Conservation (phyloP, 2,113 vertebrate genomes). For the Thymallus thymallus region DNA sequence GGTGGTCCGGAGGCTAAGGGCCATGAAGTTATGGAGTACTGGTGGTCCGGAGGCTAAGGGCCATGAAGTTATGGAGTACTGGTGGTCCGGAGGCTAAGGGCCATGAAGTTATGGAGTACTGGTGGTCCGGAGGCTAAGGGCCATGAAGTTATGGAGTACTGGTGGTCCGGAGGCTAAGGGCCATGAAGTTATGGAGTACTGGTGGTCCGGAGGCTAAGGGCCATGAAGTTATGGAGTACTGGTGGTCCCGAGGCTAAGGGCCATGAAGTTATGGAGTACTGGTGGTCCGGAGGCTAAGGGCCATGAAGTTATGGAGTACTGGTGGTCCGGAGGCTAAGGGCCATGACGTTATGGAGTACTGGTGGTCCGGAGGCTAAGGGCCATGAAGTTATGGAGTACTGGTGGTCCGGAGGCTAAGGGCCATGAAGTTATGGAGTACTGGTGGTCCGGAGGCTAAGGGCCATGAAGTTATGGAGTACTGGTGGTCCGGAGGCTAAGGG, state of each 20-base stretch:
- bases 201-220: no score
- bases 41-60: no score
- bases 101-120: conserved; percentile 36
- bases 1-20: conserved; percentile 37
- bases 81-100: conserved; percentile 37
- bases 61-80: conserved; percentile 38
- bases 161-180: conserved; percentile 37
- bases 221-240: conserved; percentile 38
- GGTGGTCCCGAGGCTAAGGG: conserved; percentile 38
- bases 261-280: conserved; percentile 36
- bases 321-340: conserved; percentile 37
- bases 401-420: conserved; percentile 37
- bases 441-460: no score
- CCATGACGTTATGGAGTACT: conserved; percentile 36
- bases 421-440: conserved; percentile 36
- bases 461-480: conserved; percentile 38
- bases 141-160: conserved; percentile 38
- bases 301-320: conserved; percentile 38
- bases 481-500: conserved; percentile 37
- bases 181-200: conserved; percentile 36
- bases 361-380: no score
- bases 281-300: no score
- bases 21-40: conserved; percentile 36
- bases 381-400: conserved; percentile 38
- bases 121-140: no score